phyloP scores from a whole-genome alignment of 2,113 vertebrate species.

The Campylorhamphus procurvoides region DNA sequence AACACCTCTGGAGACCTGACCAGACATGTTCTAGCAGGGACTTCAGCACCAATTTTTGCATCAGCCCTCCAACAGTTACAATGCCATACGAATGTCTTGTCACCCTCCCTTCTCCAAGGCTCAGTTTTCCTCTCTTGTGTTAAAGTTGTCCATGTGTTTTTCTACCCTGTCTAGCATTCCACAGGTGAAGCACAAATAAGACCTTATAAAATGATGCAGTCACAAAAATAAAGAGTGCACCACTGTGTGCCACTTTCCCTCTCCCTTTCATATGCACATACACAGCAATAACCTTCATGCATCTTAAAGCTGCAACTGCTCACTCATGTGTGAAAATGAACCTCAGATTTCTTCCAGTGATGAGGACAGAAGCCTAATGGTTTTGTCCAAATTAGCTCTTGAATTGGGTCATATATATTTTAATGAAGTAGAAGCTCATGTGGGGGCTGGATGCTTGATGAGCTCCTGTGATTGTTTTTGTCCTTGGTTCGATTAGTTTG shows the following conservation, averaged over 20 bases:
- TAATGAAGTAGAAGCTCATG: slow-evolving; percentile 51
- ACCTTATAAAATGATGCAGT: not conserved
- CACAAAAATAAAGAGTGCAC: not conserved
- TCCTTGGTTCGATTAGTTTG: slow-evolving; percentile 60
- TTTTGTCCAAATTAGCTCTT: slow-evolving; percentile 56
- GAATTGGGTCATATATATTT: slow-evolving; percentile 58
- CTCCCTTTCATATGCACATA: not conserved
- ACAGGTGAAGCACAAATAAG: not conserved
- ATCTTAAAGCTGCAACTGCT: slow-evolving; percentile 55
- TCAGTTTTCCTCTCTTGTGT: not conserved
- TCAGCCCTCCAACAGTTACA: not conserved
- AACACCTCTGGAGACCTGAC: not conserved
- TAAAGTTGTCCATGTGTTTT: not conserved
- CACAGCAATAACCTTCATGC: slow-evolving; percentile 56
- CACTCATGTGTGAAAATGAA: slow-evolving; percentile 55
- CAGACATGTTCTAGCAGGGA: not conserved
- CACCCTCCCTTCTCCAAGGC: not conserved
- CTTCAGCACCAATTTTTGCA: not conserved
- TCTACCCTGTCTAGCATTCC: not conserved
- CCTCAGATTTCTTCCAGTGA: slow-evolving; percentile 23
- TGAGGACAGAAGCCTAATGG: slow-evolving; percentile 53
- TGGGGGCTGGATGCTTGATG: slow-evolving; percentile 21
- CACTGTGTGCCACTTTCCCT: not conserved
- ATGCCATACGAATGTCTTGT: not conserved
- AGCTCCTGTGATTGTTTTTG: slow-evolving; percentile 37